These are phyloP conservation scores for Leucania comma DNA, from an alignment of 2,888 invertebrate species.

Conservation along the genomic window DNA sequence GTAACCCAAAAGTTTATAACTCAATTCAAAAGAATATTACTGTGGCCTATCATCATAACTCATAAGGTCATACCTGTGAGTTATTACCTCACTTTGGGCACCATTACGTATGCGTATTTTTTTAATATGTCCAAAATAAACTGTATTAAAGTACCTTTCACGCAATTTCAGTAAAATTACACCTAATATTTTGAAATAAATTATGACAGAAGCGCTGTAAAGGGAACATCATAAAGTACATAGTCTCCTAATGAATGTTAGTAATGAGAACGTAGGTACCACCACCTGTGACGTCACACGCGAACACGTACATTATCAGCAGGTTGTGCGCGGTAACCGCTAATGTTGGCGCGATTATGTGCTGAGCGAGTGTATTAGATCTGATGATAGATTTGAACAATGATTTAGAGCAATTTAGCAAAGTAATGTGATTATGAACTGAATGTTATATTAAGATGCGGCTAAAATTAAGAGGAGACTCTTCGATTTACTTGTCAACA, in stretches of 20 bases:
- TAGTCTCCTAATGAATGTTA: constrained; percentile 32
- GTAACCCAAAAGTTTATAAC: background rate
- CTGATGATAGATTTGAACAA: constrained; percentile 2
- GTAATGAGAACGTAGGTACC: constrained; percentile 15
- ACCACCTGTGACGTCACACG: constrained; percentile 46
- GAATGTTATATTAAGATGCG: background rate
- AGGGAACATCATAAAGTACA: constrained; percentile 1
- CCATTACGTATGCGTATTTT: background rate
- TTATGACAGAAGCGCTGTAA: background rate
- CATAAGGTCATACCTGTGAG: background rate
- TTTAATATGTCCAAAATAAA: background rate
- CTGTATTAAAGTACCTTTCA: background rate
- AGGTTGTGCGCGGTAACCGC: constrained; percentile 1
- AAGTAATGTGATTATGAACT: background rate
- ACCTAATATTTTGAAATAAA: constrained; percentile 3
- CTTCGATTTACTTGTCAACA: background rate
- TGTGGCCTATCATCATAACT: background rate
- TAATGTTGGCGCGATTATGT: constrained; percentile 7
- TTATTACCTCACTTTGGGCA: background rate
- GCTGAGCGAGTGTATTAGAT: background rate
- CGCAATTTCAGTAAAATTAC: background rate
- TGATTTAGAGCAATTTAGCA: background rate
- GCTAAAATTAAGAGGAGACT: background rate
- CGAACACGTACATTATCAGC: constrained; percentile 21
- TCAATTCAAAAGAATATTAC: background rate